A percentile compares a stretch with the other conserved stretches of the same genome.
Evolutionary conservation across 1,140 invertebrate species (phyloP).

Genomic region (Brachionus plicatilis): DNA sequence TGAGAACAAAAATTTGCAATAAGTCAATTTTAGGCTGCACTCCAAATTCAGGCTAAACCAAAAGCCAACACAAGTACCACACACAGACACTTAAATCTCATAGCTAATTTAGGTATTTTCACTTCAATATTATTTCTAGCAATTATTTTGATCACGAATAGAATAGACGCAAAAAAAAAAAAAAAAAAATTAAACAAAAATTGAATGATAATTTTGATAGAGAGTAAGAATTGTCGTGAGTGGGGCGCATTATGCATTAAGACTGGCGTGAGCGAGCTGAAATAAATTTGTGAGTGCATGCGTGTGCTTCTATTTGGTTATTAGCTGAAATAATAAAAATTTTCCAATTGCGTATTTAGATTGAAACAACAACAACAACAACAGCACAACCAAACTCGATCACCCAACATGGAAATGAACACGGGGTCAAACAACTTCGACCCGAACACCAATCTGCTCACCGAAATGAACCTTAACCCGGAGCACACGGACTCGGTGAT

Average conservation of each 20-base stretch:
- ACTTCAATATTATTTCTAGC: neutral
- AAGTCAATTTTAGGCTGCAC: neutral
- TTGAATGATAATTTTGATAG: neutral
- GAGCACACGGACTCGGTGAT: neutral
- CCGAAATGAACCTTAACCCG: conserved; percentile 9
- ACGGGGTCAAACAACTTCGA: conserved; percentile 8
- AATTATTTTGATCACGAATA: neutral
- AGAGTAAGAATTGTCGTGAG: neutral
- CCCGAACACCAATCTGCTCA: neutral
- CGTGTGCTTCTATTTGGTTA: neutral
- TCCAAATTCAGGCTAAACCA: neutral
- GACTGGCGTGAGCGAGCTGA: neutral
- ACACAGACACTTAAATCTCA: neutral
- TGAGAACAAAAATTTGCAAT: neutral
- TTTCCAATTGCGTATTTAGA: conserved; percentile 1
- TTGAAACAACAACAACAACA: neutral
- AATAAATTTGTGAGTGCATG: neutral
- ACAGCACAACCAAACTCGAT: neutral
- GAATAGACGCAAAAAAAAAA: neutral
- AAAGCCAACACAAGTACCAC: neutral
- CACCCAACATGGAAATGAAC: neutral
- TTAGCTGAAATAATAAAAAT: neutral
- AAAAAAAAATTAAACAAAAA: too few species aligned
- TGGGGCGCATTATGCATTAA: neutral
- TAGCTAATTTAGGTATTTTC: neutral